These are phyloP conservation scores for Acromyrmex charruanus DNA, from an alignment of 1,140 invertebrate genomes.

Conservation along the genomic window DNA sequence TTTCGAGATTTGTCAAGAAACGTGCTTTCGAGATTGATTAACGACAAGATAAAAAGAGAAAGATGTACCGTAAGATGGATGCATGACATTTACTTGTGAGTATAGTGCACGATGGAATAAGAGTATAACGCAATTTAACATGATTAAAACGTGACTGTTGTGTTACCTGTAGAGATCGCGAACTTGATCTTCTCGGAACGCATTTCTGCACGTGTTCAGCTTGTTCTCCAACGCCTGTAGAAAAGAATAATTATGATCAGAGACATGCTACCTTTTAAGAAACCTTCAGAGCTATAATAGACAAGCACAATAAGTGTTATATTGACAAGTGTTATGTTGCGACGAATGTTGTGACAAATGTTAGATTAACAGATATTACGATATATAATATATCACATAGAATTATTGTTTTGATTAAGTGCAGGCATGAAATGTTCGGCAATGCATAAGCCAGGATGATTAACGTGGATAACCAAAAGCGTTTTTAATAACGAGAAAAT, in stretches of 20 bases:
- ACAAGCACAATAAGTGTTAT: background rate
- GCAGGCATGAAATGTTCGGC: background rate
- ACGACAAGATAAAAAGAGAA: background rate
- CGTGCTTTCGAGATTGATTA: conserved; percentile 14
- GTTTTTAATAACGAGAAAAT: conserved; percentile 64
- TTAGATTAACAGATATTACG: background rate
- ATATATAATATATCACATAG: background rate
- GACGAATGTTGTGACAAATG: background rate
- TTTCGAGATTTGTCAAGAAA: background rate
- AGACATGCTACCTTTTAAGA: background rate
- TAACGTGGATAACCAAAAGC: conserved; percentile 10
- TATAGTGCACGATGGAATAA: conserved; percentile 59
- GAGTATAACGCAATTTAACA: conserved; percentile 64
- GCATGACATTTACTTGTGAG: conserved; percentile 67
- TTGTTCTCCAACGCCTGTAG: conserved; percentile 85
- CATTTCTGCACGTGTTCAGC: conserved; percentile 84
- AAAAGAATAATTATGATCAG: conserved; percentile 29
- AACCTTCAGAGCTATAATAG: background rate
- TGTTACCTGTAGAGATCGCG: conserved; percentile 86
- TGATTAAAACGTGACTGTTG: conserved; percentile 71
- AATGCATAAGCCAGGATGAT: background rate
- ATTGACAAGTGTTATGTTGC: background rate
- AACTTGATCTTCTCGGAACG: conserved; percentile 85
- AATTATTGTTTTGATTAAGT: conserved; percentile 20
- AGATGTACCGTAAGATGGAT: conserved; percentile 37